phyloP scores from a whole-genome alignment of 2,797 vertebrate species.

The Hipposideros larvatus region DNA sequence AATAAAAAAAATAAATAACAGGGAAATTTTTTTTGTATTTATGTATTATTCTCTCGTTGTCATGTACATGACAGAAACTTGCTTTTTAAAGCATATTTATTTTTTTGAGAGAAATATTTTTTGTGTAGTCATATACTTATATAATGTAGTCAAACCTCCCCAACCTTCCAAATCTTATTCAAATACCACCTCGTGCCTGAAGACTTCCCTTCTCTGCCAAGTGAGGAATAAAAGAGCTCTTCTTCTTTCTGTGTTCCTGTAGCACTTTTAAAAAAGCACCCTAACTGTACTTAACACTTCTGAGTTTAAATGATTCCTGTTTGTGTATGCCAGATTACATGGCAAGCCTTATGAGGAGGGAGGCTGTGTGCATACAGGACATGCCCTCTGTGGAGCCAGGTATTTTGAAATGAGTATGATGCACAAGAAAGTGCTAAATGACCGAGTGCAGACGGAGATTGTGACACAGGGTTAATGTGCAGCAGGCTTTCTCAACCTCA shows the following conservation, averaged over 20 bases:
- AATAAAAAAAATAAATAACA: neutral
- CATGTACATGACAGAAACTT: neutral
- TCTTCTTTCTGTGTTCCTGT: neutral
- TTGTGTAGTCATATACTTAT: neutral
- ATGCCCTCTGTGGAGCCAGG: neutral
- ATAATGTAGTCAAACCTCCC: neutral
- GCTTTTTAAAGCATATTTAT: neutral
- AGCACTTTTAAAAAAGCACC: neutral
- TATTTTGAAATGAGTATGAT: neutral
- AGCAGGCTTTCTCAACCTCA: neutral
- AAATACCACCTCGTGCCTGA: neutral
- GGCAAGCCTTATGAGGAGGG: neutral
- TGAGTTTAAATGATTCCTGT: neutral
- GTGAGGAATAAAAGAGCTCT: neutral
- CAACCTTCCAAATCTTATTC: neutral
- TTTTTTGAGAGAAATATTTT: neutral
- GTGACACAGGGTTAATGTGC: neutral
- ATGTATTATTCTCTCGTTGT: neutral
- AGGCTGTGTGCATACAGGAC: neutral
- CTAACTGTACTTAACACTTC: neutral
- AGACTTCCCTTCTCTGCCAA: conserved; percentile 6
- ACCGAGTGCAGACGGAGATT: neutral
- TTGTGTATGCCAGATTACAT: neutral
- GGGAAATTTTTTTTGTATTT: neutral
- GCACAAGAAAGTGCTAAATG: neutral